Evolutionary conservation across 2,113 vertebrate species (phyloP), one percentile per base, ranked within the genome.

Genomic region (Strix aluco): DNA sequence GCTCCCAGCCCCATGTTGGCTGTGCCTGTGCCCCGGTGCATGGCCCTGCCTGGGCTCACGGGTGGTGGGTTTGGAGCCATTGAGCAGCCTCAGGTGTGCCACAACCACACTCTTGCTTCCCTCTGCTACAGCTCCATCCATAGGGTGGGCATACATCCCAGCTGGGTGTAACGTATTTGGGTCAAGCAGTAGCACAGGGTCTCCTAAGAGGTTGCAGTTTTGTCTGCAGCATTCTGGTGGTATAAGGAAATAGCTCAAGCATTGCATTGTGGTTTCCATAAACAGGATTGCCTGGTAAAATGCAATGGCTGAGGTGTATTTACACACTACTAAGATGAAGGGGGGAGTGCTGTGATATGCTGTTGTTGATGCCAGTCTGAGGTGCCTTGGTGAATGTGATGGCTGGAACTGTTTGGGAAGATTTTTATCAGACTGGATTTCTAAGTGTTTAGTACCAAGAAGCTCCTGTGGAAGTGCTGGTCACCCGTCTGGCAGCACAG

Each of bases 1-100:
- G 2, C 34, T n/a, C 23, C n/a, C 9, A 13, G 27, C 23, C 47
- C 38, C 32, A 22, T 0, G 0, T 0, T 7, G 30, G 36, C 63
- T 71, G 3, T 15, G 5, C 38, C 62, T 27, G 22, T 67, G 52
- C 13, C 13, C 22, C 2, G 5, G 42, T 3, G 2, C 49, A 4
- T 26, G 52, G 30, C 21, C 29, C 29, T 81, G 16, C 46, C n/a
- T 0, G 0, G 36, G 54, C 22, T 72, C 32, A 7, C 2, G 30
- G 10, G 25, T 63, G 49, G 29, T 58, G 49, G 49, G 30, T 74
- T 81, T 84, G 51, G 34, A 81, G 49, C 36, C 44, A 29, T 21
- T 0, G 2, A 66, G 38, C 34, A 70, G 36, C 63, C 16, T 7
- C 14, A 71, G 26, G 8, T 16, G 16, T 44, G 23, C 58, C 12